phyloP scores from a whole-genome alignment of 2,797 vertebrate genomes.

The Sandelia bainsii region DNA sequence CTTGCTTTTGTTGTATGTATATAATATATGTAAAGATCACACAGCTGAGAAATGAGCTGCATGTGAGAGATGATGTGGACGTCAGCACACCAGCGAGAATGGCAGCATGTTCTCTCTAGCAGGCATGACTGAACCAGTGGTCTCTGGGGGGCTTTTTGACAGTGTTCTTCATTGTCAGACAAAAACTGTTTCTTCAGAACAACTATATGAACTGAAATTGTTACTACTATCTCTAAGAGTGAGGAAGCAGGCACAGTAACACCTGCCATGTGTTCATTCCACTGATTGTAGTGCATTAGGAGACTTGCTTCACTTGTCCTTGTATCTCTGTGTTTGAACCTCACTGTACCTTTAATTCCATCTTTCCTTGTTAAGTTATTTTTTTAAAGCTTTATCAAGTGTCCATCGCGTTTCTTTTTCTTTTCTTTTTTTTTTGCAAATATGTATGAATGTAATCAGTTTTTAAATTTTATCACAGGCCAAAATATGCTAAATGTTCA shows the following conservation, averaged over 20 bases:
- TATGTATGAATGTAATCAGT: constrained; percentile 18
- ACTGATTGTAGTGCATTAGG: neutral
- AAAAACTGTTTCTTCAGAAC: neutral
- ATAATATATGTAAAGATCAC: too few relatives aligned
- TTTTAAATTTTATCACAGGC: constrained; percentile 11
- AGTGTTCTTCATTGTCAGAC: too few relatives aligned
- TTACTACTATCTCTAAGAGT: neutral
- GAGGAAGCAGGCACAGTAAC: neutral
- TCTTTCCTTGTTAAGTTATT: constrained; percentile 14
- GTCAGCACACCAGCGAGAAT: too few relatives aligned
- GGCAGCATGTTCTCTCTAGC: too few relatives aligned
- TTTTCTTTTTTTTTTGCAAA: neutral
- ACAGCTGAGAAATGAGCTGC: too few relatives aligned
- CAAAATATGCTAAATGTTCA: constrained; percentile 4
- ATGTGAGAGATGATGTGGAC: too few relatives aligned
- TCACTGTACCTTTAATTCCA: neutral
- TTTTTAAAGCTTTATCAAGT: neutral
- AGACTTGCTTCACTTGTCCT: neutral
- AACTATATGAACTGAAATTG: neutral
- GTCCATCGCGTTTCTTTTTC: constrained; percentile 47
- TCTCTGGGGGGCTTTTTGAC: too few relatives aligned
- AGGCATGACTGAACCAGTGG: too few relatives aligned
- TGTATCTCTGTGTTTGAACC: neutral
- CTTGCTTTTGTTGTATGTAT: too few relatives aligned
- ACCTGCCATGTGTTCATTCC: constrained; percentile 13